Percentiles rank a stretch among this genome's conserved stretches.
Evolutionary conservation across 2,113 vertebrate species (phyloP).

Genomic region (Pardalotus punctatus): DNA sequence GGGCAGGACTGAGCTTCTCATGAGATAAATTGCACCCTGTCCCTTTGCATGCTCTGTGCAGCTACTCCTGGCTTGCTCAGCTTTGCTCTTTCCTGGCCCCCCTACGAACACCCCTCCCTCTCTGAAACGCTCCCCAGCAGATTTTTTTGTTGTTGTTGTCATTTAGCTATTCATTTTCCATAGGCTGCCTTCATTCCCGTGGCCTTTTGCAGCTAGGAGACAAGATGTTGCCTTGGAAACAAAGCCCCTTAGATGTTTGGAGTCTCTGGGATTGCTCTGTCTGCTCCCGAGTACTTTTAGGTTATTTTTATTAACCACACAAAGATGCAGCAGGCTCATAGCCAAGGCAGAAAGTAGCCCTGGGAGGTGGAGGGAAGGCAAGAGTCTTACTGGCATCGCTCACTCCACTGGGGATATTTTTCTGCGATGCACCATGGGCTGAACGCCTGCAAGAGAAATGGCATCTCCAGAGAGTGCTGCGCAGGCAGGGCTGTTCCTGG

Average conservation of each 20-base stretch:
- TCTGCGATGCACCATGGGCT: not conserved
- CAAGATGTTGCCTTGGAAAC: conserved; percentile 76
- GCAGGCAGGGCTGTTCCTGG: not conserved
- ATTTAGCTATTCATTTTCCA: conserved; percentile 73
- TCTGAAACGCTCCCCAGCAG: not conserved
- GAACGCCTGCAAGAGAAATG: not conserved
- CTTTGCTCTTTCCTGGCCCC: not conserved
- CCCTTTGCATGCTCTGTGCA: not conserved
- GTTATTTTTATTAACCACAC: conserved; percentile 47
- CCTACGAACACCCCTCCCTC: not conserved
- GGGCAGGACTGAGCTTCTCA: not conserved
- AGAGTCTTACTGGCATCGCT: not conserved
- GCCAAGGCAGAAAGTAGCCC: conserved; percentile 33
- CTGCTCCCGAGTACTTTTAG: conserved; percentile 45
- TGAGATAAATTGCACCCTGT: conserved; percentile 18
- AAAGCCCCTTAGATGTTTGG: conserved; percentile 70
- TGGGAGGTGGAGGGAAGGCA: not conserved
- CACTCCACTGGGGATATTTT: not conserved
- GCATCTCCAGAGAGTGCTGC: not conserved
- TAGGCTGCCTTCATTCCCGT: conserved; percentile 65
- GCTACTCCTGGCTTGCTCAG: not conserved
- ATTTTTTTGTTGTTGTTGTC: conserved; percentile 49
- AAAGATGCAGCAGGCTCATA: conserved; percentile 41
- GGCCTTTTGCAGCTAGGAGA: conserved; percentile 77
- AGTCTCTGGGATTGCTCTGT: conserved; percentile 58